Evolutionary conservation across 2,888 invertebrate genomes (phyloP).

Genomic region (Brachyptera putata): DNA sequence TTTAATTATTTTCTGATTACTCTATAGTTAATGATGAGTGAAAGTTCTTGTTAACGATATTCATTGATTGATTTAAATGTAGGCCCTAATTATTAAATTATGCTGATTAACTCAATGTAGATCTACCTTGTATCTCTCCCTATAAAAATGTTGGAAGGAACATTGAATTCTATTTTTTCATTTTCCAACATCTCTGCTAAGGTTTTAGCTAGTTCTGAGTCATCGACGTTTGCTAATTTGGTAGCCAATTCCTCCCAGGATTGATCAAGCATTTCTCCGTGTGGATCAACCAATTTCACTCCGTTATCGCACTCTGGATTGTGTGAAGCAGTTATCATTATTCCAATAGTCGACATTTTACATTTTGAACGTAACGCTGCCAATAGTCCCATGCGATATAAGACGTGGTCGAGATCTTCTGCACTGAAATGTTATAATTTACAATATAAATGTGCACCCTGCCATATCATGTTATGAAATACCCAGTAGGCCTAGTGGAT

Average conservation of each 20-base stretch:
- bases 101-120: no score
- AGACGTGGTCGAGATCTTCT: slow-evolving; percentile 78
- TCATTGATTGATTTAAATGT: no score
- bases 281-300: slow-evolving; percentile 92
- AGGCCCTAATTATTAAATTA: no score
- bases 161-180: slow-evolving; percentile 67
- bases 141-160: slow-evolving; percentile 70
- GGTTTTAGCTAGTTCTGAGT: slow-evolving; percentile 65
- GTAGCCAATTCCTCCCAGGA: slow-evolving; percentile 92
- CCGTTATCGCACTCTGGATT: slow-evolving; percentile 96
- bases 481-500: no score
- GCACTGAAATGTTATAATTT: slow-evolving; percentile 76
- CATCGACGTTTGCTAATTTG: slow-evolving; percentile 74
- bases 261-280: slow-evolving; percentile 92
- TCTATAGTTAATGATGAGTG: no score
- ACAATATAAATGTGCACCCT: no score
- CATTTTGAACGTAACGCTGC: slow-evolving; percentile 82
- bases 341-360: slow-evolving; percentile 78
- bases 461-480: no score
- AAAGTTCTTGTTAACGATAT: no score
- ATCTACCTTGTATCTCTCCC: slow-evolving; percentile 74
- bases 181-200: slow-evolving; percentile 66
- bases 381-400: slow-evolving; percentile 91
- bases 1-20: no score
- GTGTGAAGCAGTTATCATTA: slow-evolving; percentile 99